A percentile compares a stretch with the other conserved stretches of the same genome.
Conservation (phyloP, 2,888 invertebrate species). For the Perizoma affinitatum region DNA sequence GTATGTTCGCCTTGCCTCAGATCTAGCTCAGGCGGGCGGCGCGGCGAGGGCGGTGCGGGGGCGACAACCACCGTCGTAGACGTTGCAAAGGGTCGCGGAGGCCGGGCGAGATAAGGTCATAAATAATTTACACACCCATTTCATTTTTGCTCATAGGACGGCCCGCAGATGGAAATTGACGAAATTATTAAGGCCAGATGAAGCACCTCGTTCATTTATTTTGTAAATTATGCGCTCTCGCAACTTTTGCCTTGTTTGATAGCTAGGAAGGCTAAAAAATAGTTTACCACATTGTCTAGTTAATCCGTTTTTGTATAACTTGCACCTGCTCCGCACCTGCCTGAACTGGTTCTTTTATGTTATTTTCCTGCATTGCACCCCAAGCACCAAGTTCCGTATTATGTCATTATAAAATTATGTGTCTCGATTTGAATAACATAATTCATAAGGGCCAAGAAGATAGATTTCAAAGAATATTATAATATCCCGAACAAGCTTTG, state of each 20-base stretch:
- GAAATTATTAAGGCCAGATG: constrained; percentile 7
- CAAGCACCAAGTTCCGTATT: constrained; percentile 2
- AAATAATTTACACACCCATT: constrained; percentile 39
- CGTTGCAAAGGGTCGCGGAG: constrained; percentile 36
- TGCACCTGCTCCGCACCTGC: constrained; percentile 37
- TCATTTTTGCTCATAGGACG: constrained; percentile 20
- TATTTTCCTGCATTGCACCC: constrained; percentile 18
- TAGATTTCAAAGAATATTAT: too few relatives aligned
- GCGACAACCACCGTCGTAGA: constrained; percentile 35
- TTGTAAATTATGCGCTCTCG: background rate
- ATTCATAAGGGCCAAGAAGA: background rate
- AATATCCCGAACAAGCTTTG: too few relatives aligned
- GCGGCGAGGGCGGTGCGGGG: constrained; percentile 4
- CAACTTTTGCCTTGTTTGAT: constrained; percentile 1
- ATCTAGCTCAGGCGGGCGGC: constrained; percentile 17
- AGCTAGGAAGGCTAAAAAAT: constrained; percentile 3
- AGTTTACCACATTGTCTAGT: constrained; percentile 13
- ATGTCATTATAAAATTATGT: background rate
- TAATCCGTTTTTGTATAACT: constrained; percentile 12
- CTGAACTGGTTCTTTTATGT: constrained; percentile 11
- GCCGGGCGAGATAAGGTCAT: constrained; percentile 38
- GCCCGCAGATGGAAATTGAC: constrained; percentile 11
- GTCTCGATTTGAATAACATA: constrained; percentile 5
- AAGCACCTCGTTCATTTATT: constrained; percentile 2
- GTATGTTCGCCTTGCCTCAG: constrained; percentile 23